Evolutionary conservation across 2,888 invertebrate species (phyloP).

Genomic region (Halocaridina rubra): DNA sequence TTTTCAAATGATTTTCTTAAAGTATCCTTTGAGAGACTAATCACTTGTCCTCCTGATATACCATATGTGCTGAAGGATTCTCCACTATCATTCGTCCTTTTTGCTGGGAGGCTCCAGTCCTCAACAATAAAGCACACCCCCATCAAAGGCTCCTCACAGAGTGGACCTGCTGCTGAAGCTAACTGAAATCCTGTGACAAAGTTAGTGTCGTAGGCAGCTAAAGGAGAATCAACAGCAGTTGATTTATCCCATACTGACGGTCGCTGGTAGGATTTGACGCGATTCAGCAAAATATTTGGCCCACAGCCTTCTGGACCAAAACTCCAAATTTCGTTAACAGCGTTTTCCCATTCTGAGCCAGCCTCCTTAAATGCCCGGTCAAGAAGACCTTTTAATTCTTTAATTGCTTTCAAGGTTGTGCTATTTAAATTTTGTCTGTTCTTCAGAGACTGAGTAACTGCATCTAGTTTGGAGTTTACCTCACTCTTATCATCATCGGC

Average conservation of each 20-base stretch:
- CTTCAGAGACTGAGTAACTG: slow-evolving; percentile 8
- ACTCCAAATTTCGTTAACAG: slow-evolving; percentile 83
- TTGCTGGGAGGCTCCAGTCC: slow-evolving; percentile 77
- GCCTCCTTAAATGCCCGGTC: slow-evolving; percentile 72
- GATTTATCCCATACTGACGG: slow-evolving; percentile 67
- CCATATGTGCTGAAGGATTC: slow-evolving; percentile 66
- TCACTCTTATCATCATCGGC: neutral
- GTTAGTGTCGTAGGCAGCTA: slow-evolving; percentile 62
- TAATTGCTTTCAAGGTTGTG: slow-evolving; percentile 67
- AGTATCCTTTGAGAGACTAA: slow-evolving; percentile 81
- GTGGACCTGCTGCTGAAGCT: slow-evolving; percentile 87
- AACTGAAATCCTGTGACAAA: slow-evolving; percentile 89
- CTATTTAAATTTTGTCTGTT: slow-evolving; percentile 64
- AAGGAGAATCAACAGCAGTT: slow-evolving; percentile 21
- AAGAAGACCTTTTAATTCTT: slow-evolving; percentile 73
- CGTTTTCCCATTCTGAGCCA: slow-evolving; percentile 62
- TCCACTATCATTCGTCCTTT: slow-evolving; percentile 31
- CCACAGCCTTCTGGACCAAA: slow-evolving; percentile 91
- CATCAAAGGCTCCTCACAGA: slow-evolving; percentile 97
- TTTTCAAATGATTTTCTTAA: slow-evolving; percentile 72
- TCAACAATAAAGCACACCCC: slow-evolving; percentile 92
- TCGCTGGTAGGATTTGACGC: slow-evolving; percentile 76
- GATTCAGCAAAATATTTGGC: slow-evolving; percentile 89
- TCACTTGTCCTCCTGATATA: slow-evolving; percentile 82
- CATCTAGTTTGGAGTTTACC: neutral